Evolutionary conservation across 2,888 invertebrate species (phyloP).

Genomic region (Chymomyza procnemis): DNA sequence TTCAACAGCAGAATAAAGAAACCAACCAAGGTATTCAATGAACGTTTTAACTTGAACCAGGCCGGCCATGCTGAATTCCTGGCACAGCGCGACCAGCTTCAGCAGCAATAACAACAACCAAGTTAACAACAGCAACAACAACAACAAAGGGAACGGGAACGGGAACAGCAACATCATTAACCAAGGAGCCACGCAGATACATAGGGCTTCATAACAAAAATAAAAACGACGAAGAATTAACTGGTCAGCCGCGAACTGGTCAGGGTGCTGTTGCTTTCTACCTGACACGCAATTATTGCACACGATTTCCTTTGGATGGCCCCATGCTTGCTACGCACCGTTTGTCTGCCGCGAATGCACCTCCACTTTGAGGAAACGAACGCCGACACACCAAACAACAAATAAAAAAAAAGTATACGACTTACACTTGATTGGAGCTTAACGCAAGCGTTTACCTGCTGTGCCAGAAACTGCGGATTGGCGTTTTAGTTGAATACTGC

Average conservation of each 20-base stretch:
- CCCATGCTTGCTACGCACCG: not conserved
- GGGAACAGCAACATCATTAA: conserved; percentile 50
- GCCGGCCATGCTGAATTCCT: conserved; percentile 77
- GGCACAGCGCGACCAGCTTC: conserved; percentile 38
- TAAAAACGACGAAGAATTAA: conserved; percentile 11
- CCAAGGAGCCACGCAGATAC: conserved; percentile 59
- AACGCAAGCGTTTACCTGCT: not conserved
- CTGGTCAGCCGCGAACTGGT: conserved; percentile 44
- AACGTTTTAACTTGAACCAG: conserved; percentile 24
- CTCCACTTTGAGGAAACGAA: conserved; percentile 1
- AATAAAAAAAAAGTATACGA: conserved; percentile 37
- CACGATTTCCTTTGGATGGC: conserved; percentile 44
- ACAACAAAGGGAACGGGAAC: conserved; percentile 9
- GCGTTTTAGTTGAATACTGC: not conserved
- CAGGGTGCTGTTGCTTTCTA: conserved; percentile 51
- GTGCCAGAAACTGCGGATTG: not conserved
- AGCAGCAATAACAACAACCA: conserved; percentile 13
- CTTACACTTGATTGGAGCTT: conserved; percentile 63
- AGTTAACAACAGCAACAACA: conserved; percentile 6
- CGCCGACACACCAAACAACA: not conserved
- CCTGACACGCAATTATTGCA: conserved; percentile 72
- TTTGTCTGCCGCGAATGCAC: not conserved
- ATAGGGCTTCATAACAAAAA: conserved; percentile 46
- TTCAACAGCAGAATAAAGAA: conserved; percentile 5
- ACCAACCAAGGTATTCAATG: conserved; percentile 46